Evolutionary conservation across 2,888 invertebrate species (phyloP).

Genomic region (Lepidocyrtinus sp.): DNA sequence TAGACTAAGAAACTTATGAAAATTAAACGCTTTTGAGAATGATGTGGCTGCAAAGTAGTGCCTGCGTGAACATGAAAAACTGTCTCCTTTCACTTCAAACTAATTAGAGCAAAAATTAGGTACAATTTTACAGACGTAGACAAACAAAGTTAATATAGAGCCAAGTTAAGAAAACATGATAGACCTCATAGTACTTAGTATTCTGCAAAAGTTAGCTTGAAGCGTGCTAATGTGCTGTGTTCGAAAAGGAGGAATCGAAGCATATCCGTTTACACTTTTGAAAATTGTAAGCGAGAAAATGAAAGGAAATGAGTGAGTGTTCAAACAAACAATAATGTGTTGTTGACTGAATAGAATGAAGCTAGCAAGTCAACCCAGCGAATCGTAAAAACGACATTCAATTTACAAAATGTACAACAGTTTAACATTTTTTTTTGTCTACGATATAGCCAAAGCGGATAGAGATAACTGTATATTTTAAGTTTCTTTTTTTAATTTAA

Average conservation of each 20-base stretch:
- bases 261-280: constrained; percentile 23
- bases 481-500: neutral
- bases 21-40: too few species aligned
- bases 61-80: neutral
- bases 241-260: constrained; percentile 5
- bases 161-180: too few species aligned
- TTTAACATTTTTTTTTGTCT: neutral
- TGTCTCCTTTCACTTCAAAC: constrained; percentile 53
- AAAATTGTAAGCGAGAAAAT: neutral
- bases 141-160: too few species aligned
- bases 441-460: neutral
- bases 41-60: too few species aligned
- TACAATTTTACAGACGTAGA: constrained; percentile 6
- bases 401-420: neutral
- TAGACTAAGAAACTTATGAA: neutral
- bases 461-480: too few species aligned
- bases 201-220: neutral
- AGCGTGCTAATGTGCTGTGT: neutral
- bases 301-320: neutral
- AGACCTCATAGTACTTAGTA: neutral
- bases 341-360: neutral
- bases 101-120: constrained; percentile 54
- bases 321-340: neutral
- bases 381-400: constrained; percentile 23
- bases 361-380: constrained; percentile 28